These are phyloP conservation scores for Scolopax bukidnonensis DNA, from an alignment of 2,797 vertebrate species.

Conservation along the genomic window DNA sequence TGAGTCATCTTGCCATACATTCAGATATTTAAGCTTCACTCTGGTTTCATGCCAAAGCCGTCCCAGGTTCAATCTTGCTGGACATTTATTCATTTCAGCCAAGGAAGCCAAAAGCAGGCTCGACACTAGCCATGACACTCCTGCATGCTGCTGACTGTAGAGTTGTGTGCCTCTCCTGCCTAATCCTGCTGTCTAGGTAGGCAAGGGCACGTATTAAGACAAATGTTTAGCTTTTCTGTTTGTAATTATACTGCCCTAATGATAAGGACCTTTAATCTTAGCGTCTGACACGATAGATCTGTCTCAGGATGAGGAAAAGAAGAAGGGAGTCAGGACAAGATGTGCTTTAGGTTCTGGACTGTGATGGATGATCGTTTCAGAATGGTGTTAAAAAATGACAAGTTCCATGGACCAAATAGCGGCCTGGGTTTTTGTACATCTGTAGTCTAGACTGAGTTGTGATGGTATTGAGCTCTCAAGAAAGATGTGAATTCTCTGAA, in stretches of 20 bases:
- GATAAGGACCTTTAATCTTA: not conserved
- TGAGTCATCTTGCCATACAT: not conserved
- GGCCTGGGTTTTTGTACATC: not conserved
- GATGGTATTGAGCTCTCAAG: not conserved
- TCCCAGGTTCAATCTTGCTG: not conserved
- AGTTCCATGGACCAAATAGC: not conserved
- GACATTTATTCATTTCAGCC: not conserved
- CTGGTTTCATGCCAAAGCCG: not conserved
- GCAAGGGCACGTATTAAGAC: not conserved
- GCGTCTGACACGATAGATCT: not conserved
- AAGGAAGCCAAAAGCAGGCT: not conserved
- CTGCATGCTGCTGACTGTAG: not conserved
- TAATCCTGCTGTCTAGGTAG: not conserved
- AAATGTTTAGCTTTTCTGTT: not conserved
- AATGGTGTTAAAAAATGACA: not conserved
- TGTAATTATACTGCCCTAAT: not conserved
- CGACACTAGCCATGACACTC: accelerated
- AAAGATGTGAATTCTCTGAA: not conserved
- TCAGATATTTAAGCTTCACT: not conserved
- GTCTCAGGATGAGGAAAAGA: not conserved
- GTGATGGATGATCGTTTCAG: accelerated
- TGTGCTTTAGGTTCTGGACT: not conserved
- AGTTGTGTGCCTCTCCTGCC: not conserved
- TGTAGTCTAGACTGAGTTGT: not conserved
- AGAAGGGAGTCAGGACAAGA: not conserved